Conservation (phyloP, 1,140 invertebrate species). For the Apolygus lucorum region DNA sequence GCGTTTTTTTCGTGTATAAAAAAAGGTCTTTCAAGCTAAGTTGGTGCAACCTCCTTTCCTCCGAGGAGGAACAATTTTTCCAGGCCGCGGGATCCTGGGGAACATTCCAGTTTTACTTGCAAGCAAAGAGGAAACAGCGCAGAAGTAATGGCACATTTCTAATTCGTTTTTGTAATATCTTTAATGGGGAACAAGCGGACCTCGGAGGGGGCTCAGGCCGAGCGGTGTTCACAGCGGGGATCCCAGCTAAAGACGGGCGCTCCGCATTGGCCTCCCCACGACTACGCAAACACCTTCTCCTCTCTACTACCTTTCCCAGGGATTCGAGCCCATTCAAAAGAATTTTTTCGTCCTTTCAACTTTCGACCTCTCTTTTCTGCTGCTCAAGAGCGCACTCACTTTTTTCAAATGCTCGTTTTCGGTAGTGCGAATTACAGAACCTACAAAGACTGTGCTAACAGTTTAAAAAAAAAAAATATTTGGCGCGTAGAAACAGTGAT, state of each 20-base stretch:
- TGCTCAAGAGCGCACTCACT: too few species aligned
- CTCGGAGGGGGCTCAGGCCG: background rate
- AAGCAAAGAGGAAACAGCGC: background rate
- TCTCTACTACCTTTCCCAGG: too few species aligned
- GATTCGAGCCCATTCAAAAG: too few species aligned
- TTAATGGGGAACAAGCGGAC: slow-evolving; percentile 12
- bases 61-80: background rate
- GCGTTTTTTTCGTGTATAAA: too few species aligned
- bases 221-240: background rate
- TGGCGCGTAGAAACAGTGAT: too few species aligned
- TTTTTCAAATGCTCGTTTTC: too few species aligned
- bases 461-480: too few species aligned
- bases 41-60: background rate
- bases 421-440: too few species aligned
- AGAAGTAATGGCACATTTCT: slow-evolving; percentile 10
- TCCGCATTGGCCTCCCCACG: background rate
- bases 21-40: too few species aligned
- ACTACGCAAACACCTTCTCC: slow-evolving; percentile 3
- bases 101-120: background rate
- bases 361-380: too few species aligned
- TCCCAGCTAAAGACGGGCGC: background rate
- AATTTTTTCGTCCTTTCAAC: too few species aligned
- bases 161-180: slow-evolving; percentile 15
- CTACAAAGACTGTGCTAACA: too few species aligned
- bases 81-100: background rate